Evolutionary conservation across 2,888 invertebrate species (phyloP), one percentile per base, ranked within the genome.

Genomic region (Melipona beecheii): DNA sequence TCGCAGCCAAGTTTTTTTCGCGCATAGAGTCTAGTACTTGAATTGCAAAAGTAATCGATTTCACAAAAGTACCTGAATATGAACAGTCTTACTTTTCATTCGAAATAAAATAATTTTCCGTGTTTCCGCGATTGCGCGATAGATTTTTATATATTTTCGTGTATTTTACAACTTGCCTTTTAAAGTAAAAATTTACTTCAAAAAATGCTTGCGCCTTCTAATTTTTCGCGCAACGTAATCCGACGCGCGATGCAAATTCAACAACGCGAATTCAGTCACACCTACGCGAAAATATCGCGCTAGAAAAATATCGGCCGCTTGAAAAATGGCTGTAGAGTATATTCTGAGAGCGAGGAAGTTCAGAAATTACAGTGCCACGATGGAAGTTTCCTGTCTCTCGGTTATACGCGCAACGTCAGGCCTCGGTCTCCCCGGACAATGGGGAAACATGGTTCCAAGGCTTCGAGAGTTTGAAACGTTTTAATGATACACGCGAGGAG

Each of bases 401-500:
- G 43, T 54, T 21, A 9, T 43, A 24, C 24, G 24, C 15, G 21
- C 50, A 11, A 66, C 64, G 50, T 78, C 50, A 60, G 60, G 43
- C 31, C 62, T 62, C 60, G 58, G 58, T 49, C 43, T 43, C 21
- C 58, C 24, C 21, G 50, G 31, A 75, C 65, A 81, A 81, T 74
- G 56, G 69, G 43, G 81, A 58, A 81, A 74, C 60, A 56, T 24
- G 64, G 69, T 65, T 78, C 43, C 49, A 9, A 56, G 68, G 50
- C 9, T 72, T 66, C 27, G 68, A 75, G 65, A 43, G 75, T 24
- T 65, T 73, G 70, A 69, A 76, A 79, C 58, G 84, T 72, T 84
- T 85, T 85, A 85, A 85, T 72, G 84, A 76, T 73, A 66, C 43
- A 56, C 73, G 9, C 43, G 9, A 43, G 11, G 43, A 70, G 75